Percentiles rank a stretch among this genome's conserved stretches.
Conservation (phyloP, 2,888 invertebrate genomes). For the Apodemia zela region DNA sequence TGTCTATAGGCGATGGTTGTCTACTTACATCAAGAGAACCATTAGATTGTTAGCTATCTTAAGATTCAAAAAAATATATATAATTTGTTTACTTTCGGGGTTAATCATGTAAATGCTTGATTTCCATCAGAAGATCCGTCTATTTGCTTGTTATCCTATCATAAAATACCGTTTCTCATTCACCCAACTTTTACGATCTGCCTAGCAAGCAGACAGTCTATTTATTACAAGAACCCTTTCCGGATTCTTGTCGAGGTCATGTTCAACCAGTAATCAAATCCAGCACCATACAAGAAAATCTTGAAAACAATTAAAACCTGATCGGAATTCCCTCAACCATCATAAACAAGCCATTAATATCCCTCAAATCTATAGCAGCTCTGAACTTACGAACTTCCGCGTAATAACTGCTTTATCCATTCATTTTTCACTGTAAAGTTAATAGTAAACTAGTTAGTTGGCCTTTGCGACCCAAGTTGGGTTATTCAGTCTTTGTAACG, state of each 20-base stretch:
- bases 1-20: no score
- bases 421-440: conserved; percentile 34
- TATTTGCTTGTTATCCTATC: no score
- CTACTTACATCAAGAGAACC: no score
- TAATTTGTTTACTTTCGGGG: no score
- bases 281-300: not conserved
- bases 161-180: no score
- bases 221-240: not conserved
- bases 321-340: conserved; percentile 10
- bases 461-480: conserved; percentile 36
- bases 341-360: conserved; percentile 3
- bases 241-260: not conserved
- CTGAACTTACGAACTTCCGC: conserved; percentile 26
- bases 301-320: conserved; percentile 6
- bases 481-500: conserved; percentile 55
- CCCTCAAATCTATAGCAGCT: conserved; percentile 19
- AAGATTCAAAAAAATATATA: no score
- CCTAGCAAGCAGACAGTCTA: no score
- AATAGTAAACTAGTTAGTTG: conserved; percentile 50
- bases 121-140: no score
- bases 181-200: no score
- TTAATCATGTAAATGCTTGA: no score
- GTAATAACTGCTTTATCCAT: conserved; percentile 26
- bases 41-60: no score
- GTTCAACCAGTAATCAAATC: not conserved